Conservation (phyloP, 2,113 vertebrate genomes). For the Ceyx melanurus region DNA sequence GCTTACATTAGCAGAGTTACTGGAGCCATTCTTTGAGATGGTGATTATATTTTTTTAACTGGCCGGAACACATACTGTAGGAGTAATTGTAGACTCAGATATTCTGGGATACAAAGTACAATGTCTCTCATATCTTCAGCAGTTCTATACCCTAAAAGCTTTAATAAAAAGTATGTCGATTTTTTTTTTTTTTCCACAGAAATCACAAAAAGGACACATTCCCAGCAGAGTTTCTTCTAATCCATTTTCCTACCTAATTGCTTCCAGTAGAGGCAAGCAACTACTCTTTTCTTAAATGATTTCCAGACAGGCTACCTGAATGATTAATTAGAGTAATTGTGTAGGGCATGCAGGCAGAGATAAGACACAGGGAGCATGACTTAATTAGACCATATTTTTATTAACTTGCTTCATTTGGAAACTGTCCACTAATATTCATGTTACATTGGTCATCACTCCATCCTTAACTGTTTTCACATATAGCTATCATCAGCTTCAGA, state of each 20-base stretch:
- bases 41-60: background rate
- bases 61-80: fast-evolving
- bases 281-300: background rate
- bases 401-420: background rate
- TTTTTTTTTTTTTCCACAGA: background rate
- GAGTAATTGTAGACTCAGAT: background rate
- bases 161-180: background rate
- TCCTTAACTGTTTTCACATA: background rate
- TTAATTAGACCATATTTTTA: slow-evolving; percentile 1
- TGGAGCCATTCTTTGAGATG: background rate
- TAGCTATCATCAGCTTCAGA: background rate
- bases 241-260: background rate
- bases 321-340: background rate
- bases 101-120: background rate
- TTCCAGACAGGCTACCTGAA: background rate
- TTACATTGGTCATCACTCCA: background rate
- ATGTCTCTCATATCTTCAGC: background rate
- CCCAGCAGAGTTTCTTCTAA: background rate
- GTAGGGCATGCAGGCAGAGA: background rate
- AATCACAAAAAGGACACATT: background rate
- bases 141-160: background rate
- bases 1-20: background rate
- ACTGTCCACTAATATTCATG: background rate
- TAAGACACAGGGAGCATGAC: background rate
- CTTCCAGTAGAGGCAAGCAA: background rate